Evolutionary conservation across 2,113 vertebrate species (phyloP), one percentile per base, ranked within the genome.

Genomic region (Neolamprologus variostigma): DNA sequence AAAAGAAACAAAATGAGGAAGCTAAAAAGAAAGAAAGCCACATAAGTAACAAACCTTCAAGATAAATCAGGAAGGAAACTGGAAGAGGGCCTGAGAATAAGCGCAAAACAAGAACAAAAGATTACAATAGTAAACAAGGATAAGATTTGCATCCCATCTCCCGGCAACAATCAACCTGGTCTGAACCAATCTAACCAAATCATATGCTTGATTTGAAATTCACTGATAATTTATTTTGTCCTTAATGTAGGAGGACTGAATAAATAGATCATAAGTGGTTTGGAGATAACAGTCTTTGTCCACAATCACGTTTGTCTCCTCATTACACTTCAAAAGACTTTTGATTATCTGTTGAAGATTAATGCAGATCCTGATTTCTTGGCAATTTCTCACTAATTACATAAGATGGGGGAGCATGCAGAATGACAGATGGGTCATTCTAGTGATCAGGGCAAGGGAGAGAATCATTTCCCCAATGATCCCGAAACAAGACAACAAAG

Each of bases 361-460:
- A 88, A 92, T 89, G 87, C 81, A 51, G 81, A 82, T 90, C 78
- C 85, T 76, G 68, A 85, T 93, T 91, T 92, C 83, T 87, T 87
- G 86, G 90, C 84, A 91, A 94, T 93, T 87, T 92, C 68, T 87
- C 78, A 37, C 42, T 92, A 91, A 94, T 93, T 91, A 83, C 53
- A 61, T 85, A 92, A 93, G 91, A 91, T 23, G 40, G 55, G 85
- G 68, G 79, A 54, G 83, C 85, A 82, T 63, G 63, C 53, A 35
- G 81, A 93, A 88, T 85, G 87, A 93, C 95, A 96, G 91, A 94
- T 94, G 94, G 93, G 94, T 94, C 90, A 94, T 82, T 90, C 68
- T 80, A 55, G 90, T 87, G 86, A 92, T 91, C 82, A 6, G 53
- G 78, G 86, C 88, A 85, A 89, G 53, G 50, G 80, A 88, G 13